These are phyloP conservation scores for Drosophila seguyi DNA, from an alignment of 1,140 invertebrate genomes.

Conservation along the genomic window DNA sequence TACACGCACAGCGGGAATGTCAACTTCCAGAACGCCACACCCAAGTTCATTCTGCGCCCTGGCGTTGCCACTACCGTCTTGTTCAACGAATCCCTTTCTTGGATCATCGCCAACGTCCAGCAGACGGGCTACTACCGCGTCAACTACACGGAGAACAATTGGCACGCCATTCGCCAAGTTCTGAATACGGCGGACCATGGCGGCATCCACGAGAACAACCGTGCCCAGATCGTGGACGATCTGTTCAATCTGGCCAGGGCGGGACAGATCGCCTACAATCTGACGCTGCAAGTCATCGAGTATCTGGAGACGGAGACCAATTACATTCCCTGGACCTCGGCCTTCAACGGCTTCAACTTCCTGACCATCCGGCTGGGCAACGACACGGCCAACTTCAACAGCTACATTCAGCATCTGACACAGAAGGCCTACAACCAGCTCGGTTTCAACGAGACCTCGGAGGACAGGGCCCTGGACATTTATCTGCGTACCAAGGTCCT, in stretches of 20 bases:
- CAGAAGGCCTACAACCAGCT: conserved; percentile 64
- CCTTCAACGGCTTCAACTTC: conserved; percentile 86
- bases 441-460: conserved; percentile 58
- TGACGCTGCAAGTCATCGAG: conserved; percentile 87
- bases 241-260: conserved; percentile 88
- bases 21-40: conserved; percentile 87
- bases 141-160: conserved; percentile 90
- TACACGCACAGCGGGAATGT: conserved; percentile 86
- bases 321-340: conserved; percentile 89
- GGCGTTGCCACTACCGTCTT: conserved; percentile 17
- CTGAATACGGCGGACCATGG: conserved; percentile 86
- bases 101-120: conserved; percentile 90
- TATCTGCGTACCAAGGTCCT: conserved; percentile 85
- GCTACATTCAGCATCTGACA: conserved; percentile 66
- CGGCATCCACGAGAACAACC: conserved; percentile 89
- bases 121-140: conserved; percentile 92
- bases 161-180: conserved; percentile 87
- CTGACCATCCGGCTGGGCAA: conserved; percentile 71
- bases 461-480: conserved; percentile 74
- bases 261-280: conserved; percentile 83
- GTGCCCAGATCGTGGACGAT: conserved; percentile 93
- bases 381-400: conserved; percentile 58
- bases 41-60: conserved; percentile 79
- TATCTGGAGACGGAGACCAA: conserved; percentile 88
- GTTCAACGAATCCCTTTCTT: too few relatives aligned